These are phyloP conservation scores for Aspidiotus destructor DNA, from an alignment of 2,888 invertebrate species.

Conservation along the genomic window DNA sequence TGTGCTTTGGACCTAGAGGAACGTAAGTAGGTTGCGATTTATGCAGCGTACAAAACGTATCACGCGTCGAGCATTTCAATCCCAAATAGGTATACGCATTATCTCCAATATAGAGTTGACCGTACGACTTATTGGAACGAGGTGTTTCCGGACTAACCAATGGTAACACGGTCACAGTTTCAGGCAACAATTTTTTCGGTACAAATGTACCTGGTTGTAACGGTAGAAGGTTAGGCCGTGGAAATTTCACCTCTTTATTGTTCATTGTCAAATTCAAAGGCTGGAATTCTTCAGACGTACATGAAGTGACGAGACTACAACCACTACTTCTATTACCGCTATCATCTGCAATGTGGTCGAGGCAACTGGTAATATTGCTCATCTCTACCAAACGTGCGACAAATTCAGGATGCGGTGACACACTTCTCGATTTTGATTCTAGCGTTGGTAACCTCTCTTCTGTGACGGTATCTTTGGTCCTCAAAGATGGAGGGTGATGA, in stretches of 20 bases:
- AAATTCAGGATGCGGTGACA: constrained; percentile 40
- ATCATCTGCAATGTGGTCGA: constrained; percentile 38
- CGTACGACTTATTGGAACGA: constrained; percentile 76
- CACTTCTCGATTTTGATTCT: constrained; percentile 44
- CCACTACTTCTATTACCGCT: constrained; percentile 10
- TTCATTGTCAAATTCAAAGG: constrained; percentile 53
- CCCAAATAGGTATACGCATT: constrained; percentile 87
- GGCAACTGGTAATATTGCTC: constrained; percentile 37
- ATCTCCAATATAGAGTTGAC: constrained; percentile 79
- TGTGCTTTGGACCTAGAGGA: constrained; percentile 58
- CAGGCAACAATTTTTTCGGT: constrained; percentile 69
- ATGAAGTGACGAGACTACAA: no score
- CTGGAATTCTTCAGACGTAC: constrained; percentile 39
- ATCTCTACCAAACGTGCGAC: constrained; percentile 5
- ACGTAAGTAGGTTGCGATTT: constrained; percentile 92
- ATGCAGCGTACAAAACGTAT: constrained; percentile 86
- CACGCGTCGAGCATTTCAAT: constrained; percentile 78
- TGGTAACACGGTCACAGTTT: constrained; percentile 71
- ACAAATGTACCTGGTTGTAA: constrained; percentile 74
- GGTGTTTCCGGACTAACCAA: constrained; percentile 86
- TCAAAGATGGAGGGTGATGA: background rate
- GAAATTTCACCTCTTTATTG: constrained; percentile 38
- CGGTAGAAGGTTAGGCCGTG: constrained; percentile 71
- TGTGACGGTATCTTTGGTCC: constrained; percentile 16
- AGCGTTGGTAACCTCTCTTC: constrained; percentile 35